A percentile compares a stretch with the other conserved stretches of the same genome.
Conservation (phyloP, 1,140 invertebrate genomes). For the Neodiprion virginianus region DNA sequence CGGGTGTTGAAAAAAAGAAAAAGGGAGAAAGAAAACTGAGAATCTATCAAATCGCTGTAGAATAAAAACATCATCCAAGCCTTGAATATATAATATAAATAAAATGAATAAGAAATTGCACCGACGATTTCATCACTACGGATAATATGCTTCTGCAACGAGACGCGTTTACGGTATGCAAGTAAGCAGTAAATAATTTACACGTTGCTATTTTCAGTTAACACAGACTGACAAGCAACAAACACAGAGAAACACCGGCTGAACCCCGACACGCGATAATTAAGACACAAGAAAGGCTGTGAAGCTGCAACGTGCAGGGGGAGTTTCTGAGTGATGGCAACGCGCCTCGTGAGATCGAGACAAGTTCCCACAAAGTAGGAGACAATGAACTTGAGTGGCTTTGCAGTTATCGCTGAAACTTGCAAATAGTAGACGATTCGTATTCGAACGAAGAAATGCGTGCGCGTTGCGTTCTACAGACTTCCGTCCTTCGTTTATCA, state of each 20-base stretch:
- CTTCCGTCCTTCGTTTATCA: too few relatives aligned
- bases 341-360: neutral
- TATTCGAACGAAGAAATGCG: too few relatives aligned
- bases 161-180: neutral
- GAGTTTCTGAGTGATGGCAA: neutral
- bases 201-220: too few relatives aligned
- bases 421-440: too few relatives aligned
- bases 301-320: neutral
- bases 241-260: too few relatives aligned
- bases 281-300: neutral
- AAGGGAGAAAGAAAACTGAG: constrained; percentile 4
- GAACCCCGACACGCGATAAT: neutral
- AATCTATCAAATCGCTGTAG: neutral
- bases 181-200: neutral
- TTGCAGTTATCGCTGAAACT: too few relatives aligned
- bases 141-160: neutral
- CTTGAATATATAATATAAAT: constrained; percentile 9
- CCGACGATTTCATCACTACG: neutral
- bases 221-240: too few relatives aligned
- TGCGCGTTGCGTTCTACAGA: too few relatives aligned
- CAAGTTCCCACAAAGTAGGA: neutral
- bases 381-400: neutral
- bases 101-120: constrained; percentile 17
- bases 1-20: constrained; percentile 3
- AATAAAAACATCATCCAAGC: neutral